Evolutionary conservation across 2,797 vertebrate species (phyloP), one percentile per base, ranked within the genome.

Genomic region (Crenichthys baileyi): DNA sequence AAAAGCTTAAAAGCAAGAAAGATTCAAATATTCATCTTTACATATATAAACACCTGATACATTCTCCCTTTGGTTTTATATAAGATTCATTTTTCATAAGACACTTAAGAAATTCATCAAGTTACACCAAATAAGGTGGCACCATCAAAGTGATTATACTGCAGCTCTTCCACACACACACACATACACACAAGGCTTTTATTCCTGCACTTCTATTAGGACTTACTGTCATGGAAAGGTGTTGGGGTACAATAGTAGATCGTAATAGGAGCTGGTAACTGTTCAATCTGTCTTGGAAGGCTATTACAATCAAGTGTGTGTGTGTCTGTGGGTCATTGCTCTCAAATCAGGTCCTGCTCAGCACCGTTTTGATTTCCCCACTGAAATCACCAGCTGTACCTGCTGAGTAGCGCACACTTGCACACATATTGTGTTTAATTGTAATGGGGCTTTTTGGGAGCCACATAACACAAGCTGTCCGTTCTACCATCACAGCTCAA

Each of bases 351-450:
- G 75, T 87, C 87, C 83, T 88, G 83, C 82, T 88, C 80, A 81
- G 87, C 81, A 84, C 60, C 46, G 13, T 80, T 91, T 91, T 91
- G 85, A 91, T 91, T 92, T 91, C 87, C 90, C 89, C 7, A 24
- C 72, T 91, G 91, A 91, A 86, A 87, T 90, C 85, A 87, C 90
- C 90, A 89, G 82, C 86, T 91, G 90, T 89, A 88, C 81, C 86
- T 88, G 78, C 80, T 68, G 63, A 79, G 75, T 77, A 67, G 44
- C 7, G n/a, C 63, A 78, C 72, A 72, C 73, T 55, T 79, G 65
- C 75, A 41, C 75, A 75, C 67, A 78, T 26, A 73, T 44, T 61
- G 72, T 88, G 81, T 84, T 87, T 87, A 90, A 91, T 89, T 89
- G 85, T 87, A 76, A 79, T 83, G 76, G 85, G 79, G 73, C 50